Base-by-base conservation (phyloP, 2,797 vertebrate genomes). In the Gymnodraco acuticeps region DNA sequence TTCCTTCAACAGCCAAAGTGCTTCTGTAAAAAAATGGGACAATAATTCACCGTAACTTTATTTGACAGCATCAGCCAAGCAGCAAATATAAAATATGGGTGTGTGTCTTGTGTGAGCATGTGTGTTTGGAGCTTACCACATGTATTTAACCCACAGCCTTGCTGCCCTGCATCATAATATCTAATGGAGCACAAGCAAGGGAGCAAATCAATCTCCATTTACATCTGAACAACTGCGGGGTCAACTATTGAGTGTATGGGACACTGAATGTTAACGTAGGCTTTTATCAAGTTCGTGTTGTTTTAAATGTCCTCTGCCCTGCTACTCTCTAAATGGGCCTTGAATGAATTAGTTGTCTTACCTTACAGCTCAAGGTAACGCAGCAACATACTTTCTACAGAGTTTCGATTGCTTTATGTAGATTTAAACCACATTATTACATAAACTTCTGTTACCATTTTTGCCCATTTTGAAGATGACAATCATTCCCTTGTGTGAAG, bases 201-300 rank as follows among this genome's bases (percentile, higher is more conserved):
- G 8, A 74, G 45, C 23, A 38, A 76, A 82, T 81, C 63, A 31
- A 63, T 81, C 42, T 70, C 33, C 27, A 42, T 84, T 78, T 70
- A 68, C 64, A 66, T 69, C n/a, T 15, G 14, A 52, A 27, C 19
- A 38, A 56, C 31, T 9, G 58, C 10, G 17, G 51, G 73, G 68
- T 80, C 78, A 67, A 33, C 45, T 38, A 51, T 27, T 51, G 48
- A 67, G 62, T 42, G 55, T 19, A 53, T 10, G 2, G 61, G 64
- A 60, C 47, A 63, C 27, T 73, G 64, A 73, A 55, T 56, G 47
- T 53, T 77, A 50, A 11, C n/a, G 10, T 41, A 27, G 27, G 27
- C 51, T 75, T 41, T 23, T 27, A 27, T 27, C 27, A 27, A 27
- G 27, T 27, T 15, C 5, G 12, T 70, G 42, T 59, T 27, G 38